Evolutionary conservation across 92 coral and sea anemone genomes (phyloP).

Genomic region (Porites divaricata): DNA sequence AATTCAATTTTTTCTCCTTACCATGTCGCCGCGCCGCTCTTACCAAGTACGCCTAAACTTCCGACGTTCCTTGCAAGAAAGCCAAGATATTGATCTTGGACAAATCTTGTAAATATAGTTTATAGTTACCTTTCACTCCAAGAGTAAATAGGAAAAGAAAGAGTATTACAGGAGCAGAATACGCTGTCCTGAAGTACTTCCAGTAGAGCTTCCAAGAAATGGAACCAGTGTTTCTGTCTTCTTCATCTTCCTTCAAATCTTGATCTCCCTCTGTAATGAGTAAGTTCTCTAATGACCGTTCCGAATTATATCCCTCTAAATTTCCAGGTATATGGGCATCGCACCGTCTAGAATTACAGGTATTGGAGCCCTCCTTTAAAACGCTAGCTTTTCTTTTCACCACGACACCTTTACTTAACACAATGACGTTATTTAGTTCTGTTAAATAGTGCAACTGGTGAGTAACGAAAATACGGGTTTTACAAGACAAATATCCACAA

Average conservation of each 20-base stretch:
- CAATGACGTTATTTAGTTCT: not conserved
- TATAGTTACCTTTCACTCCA: constrained; percentile 11
- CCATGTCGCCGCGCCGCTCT: too few relatives aligned
- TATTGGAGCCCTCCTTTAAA: not conserved
- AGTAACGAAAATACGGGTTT: constrained; percentile 22
- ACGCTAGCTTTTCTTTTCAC: not conserved
- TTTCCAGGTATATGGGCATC: not conserved
- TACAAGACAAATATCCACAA: constrained; percentile 7
- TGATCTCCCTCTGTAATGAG: not conserved
- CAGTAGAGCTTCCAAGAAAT: constrained; percentile 22
- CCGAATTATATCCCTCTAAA: too few relatives aligned
- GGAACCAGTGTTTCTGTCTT: constrained; percentile 16
- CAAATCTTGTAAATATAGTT: not conserved
- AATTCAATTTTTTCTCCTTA: too few relatives aligned
- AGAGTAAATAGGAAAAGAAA: not conserved
- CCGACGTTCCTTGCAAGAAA: too few relatives aligned
- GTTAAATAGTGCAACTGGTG: constrained; percentile 15
- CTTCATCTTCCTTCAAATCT: constrained; percentile 25
- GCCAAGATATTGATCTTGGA: too few relatives aligned
- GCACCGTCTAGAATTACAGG: not conserved
- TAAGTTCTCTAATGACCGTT: not conserved
- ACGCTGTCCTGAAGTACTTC: constrained; percentile 7
- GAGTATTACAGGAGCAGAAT: constrained; percentile 9
- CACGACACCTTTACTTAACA: not conserved
- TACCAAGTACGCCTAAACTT: too few relatives aligned